A percentile compares a stretch with the other conserved stretches of the same genome.
Conservation (phyloP, 1,140 invertebrate genomes). For the Brachionus paranguensis region DNA sequence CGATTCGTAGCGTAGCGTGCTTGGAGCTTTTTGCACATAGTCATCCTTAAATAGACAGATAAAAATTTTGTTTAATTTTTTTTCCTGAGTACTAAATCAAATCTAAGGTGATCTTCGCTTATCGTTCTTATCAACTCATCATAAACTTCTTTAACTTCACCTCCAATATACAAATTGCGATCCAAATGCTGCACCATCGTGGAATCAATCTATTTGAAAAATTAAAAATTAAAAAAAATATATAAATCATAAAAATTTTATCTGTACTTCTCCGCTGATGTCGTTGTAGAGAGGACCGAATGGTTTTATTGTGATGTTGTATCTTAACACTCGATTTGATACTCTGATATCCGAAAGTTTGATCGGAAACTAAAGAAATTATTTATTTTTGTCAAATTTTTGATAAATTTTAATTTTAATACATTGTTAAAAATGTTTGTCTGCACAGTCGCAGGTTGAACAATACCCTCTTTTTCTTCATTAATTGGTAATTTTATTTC, state of each 20-base stretch:
- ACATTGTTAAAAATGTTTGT: background rate
- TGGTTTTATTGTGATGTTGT: conserved; percentile 48
- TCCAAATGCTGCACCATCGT: conserved; percentile 51
- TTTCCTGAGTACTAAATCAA: conserved; percentile 46
- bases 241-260: background rate
- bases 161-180: conserved; percentile 52
- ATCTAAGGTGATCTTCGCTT: conserved; percentile 47
- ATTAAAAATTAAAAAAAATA: background rate
- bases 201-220: conserved; percentile 47
- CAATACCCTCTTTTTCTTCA: background rate
- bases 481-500: conserved; percentile 6
- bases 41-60: conserved; percentile 45
- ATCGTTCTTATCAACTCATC: conserved; percentile 54
- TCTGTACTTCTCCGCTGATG: conserved; percentile 48
- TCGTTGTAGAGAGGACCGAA: conserved; percentile 53
- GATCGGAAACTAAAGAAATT: conserved; percentile 46
- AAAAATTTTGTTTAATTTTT: background rate
- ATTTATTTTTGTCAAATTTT: background rate
- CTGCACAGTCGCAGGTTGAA: conserved; percentile 22
- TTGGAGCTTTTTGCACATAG: conserved; percentile 46
- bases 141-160: conserved; percentile 55
- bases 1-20: conserved; percentile 42
- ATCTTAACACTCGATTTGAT: conserved; percentile 52
- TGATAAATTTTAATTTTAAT: background rate
- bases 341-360: conserved; percentile 52